Conservation (phyloP, 1,140 invertebrate species). For the Leptopilina clavipes region DNA sequence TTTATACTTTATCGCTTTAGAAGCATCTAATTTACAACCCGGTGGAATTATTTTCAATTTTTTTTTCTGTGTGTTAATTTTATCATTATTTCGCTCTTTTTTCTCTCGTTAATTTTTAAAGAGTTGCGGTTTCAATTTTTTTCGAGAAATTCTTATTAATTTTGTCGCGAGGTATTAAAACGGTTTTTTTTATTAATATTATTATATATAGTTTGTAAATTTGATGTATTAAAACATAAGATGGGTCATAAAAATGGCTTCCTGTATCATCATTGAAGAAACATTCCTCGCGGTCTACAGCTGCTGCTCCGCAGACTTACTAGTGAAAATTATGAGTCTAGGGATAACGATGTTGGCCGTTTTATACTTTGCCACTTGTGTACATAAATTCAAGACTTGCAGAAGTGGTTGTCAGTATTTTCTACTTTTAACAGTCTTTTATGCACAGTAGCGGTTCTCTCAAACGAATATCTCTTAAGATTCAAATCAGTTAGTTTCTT, state of each 20-base stretch:
- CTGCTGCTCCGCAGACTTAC: slow-evolving; percentile 19
- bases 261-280: slow-evolving; percentile 19
- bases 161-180: not conserved
- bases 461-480: slow-evolving; percentile 23
- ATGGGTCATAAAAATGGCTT: slow-evolving; percentile 26
- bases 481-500: slow-evolving; percentile 11
- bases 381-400: slow-evolving; percentile 25
- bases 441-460: slow-evolving; percentile 16
- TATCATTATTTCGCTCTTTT: too few relatives aligned
- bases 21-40: too few relatives aligned
- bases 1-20: not conserved
- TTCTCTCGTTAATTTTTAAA: too few relatives aligned
- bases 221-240: slow-evolving; percentile 22
- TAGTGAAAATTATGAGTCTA: slow-evolving; percentile 27
- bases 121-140: not conserved
- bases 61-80: too few relatives aligned
- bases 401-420: slow-evolving; percentile 16
- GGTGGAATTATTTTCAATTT: too few relatives aligned
- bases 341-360: slow-evolving; percentile 30
- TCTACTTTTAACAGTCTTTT: slow-evolving; percentile 6
- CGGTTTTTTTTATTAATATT: not conserved
- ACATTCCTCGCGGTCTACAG: slow-evolving; percentile 27
- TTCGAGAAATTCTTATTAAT: slow-evolving; percentile 4
- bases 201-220: not conserved
- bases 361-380: slow-evolving; percentile 28